phyloP scores from a whole-genome alignment of 2,113 vertebrate species.

The Mola mola region DNA sequence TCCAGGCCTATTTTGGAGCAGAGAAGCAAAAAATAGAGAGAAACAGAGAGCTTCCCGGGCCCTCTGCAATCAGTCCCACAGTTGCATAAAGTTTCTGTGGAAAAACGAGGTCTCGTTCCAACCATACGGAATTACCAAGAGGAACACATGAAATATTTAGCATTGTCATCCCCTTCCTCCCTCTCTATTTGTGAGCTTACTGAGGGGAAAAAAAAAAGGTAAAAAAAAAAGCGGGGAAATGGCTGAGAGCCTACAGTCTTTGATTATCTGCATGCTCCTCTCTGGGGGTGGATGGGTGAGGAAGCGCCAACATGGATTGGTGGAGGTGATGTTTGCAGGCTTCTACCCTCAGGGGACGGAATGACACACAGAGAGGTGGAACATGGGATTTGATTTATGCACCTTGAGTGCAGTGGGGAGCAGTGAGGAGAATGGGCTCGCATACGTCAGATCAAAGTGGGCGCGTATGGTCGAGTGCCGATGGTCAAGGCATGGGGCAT shows the following conservation, averaged over 20 bases:
- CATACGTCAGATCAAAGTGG: conserved; percentile 21
- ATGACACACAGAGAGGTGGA: conserved; percentile 39
- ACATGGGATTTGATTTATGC: conserved; percentile 66
- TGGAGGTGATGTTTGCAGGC: conserved; percentile 28
- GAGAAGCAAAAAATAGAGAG: conserved; percentile 54
- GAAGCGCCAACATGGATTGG: conserved; percentile 8
- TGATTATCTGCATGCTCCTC: conserved; percentile 30
- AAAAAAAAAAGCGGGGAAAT: conserved; percentile 1
- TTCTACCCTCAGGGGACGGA: conserved; percentile 27
- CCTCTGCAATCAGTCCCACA: conserved; percentile 67
- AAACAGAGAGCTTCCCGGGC: conserved; percentile 60
- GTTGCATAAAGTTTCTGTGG: conserved; percentile 61
- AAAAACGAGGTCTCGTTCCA: conserved; percentile 67
- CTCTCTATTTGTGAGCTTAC: conserved; percentile 38
- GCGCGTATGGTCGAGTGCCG: conserved; percentile 20
- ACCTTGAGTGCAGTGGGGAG: conserved; percentile 4
- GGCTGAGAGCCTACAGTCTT: conserved; percentile 9
- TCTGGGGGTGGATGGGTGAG: not conserved
- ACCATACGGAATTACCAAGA: conserved; percentile 70
- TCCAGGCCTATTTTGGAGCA: conserved; percentile 67
- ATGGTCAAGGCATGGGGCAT: conserved; percentile 21
- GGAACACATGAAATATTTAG: conserved; percentile 78
- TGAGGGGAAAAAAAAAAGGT: conserved; percentile 6
- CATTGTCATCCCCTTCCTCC: conserved; percentile 51
- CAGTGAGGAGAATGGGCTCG: not conserved